phyloP scores from a whole-genome alignment of 2,888 invertebrate genomes.

The Leucoma salicis region DNA sequence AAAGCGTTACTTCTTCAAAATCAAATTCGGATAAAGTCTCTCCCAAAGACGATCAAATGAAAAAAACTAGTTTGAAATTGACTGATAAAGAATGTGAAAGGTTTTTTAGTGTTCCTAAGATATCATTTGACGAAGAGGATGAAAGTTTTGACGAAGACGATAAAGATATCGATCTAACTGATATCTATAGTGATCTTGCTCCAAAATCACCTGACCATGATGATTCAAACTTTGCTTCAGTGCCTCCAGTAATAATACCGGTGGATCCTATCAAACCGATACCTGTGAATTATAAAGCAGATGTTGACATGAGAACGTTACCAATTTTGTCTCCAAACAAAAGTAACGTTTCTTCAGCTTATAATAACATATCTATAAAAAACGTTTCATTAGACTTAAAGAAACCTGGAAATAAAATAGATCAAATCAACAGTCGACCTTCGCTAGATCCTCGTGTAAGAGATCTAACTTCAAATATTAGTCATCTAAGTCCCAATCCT shows the following conservation, averaged over 20 bases:
- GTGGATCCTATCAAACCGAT: conserved; percentile 56
- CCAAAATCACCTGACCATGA: conserved; percentile 70
- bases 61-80: conserved; percentile 67
- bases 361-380: conserved; percentile 6
- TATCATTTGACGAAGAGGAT: conserved; percentile 50
- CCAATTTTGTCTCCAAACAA: conserved; percentile 33
- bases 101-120: conserved; percentile 59
- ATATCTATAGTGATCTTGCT: conserved; percentile 54
- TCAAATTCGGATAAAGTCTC: conserved; percentile 27
- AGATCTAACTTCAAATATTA: conserved; percentile 37
- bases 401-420: conserved; percentile 23
- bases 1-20: conserved; percentile 35
- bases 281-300: conserved; percentile 38
- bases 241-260: conserved; percentile 67
- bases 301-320: conserved; percentile 66
- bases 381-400: conserved; percentile 4
- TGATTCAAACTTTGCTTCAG: conserved; percentile 36
- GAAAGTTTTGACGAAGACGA: conserved; percentile 55
- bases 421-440: conserved; percentile 26
- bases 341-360: conserved; percentile 4
- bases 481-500: conserved; percentile 37
- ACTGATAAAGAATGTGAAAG: conserved; percentile 77
- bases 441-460: conserved; percentile 54
- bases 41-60: conserved; percentile 45
- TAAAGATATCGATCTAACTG: conserved; percentile 35